Evolutionary conservation across 2,888 invertebrate species (phyloP).

Genomic region (Trissonchulus latispiculum): DNA sequence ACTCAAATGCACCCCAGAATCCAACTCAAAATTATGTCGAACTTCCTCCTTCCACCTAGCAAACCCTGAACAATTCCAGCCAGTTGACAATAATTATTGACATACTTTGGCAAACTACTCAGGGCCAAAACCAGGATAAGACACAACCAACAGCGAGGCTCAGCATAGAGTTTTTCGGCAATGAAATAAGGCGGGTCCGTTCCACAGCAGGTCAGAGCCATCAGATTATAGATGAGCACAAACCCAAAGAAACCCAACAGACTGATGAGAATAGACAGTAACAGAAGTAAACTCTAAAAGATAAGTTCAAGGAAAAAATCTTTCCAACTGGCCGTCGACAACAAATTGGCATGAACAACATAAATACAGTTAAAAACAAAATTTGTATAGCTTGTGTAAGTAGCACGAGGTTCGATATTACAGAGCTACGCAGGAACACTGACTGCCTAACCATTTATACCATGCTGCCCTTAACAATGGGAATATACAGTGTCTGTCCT

Average conservation of each 20-base stretch:
- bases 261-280: constrained; percentile 56
- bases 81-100: not conserved
- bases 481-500: too few species aligned
- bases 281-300: not conserved
- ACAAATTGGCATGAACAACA: not conserved
- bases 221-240: constrained; percentile 69
- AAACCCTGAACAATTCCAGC: not conserved
- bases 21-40: too few species aligned
- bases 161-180: constrained; percentile 58
- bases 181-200: constrained; percentile 80
- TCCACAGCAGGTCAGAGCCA: constrained; percentile 68
- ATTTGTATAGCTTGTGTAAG: too few species aligned
- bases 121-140: not conserved
- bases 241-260: constrained; percentile 69
- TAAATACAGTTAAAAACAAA: not conserved
- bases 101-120: constrained; percentile 3
- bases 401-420: too few species aligned
- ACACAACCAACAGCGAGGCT: constrained; percentile 2
- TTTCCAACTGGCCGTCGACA: too few species aligned
- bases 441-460: too few species aligned
- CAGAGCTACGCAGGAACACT: too few species aligned
- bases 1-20: too few species aligned
- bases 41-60: too few species aligned
- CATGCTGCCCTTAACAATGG: not conserved
- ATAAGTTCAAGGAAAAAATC: too few species aligned